Percentiles rank a stretch among this genome's conserved stretches.
Conservation (phyloP, 2,888 invertebrate genomes). For the Hyalella azteca region DNA sequence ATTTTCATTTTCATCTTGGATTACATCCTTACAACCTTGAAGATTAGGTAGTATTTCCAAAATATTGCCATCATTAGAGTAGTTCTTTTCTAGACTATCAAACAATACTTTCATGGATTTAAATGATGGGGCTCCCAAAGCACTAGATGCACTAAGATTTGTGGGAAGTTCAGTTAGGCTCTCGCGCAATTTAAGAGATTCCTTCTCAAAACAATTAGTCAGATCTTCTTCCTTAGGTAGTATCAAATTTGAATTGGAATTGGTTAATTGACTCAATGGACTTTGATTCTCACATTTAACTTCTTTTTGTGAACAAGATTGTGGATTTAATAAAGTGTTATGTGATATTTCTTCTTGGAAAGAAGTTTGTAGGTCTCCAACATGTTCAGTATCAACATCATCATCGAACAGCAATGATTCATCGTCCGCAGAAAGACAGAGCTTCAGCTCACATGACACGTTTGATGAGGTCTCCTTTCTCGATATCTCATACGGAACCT, state of each 20-base stretch:
- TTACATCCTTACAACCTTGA: too few species aligned
- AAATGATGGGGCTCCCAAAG: neutral
- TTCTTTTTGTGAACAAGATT: too few species aligned
- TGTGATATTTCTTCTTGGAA: neutral
- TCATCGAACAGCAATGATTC: neutral
- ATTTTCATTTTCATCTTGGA: neutral
- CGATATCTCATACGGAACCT: neutral
- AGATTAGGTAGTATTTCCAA: neutral
- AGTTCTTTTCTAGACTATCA: neutral
- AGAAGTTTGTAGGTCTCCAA: neutral
- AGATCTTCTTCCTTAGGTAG: neutral
- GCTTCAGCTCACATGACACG: neutral
- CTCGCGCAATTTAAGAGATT: neutral
- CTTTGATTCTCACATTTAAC: too few species aligned
- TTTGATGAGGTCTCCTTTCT: neutral
- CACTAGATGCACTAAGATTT: neutral
- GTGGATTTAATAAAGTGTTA: neutral
- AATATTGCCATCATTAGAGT: neutral
- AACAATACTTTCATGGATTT: neutral
- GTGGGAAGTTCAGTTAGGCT: neutral
- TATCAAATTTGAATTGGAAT: neutral
- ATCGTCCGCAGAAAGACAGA: neutral
- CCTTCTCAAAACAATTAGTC: neutral
- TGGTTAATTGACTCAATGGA: too few species aligned
- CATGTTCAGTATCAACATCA: neutral